Evolutionary conservation across 2,888 invertebrate genomes (phyloP), one percentile per base, ranked within the genome.

Genomic region (Patella caerulea): DNA sequence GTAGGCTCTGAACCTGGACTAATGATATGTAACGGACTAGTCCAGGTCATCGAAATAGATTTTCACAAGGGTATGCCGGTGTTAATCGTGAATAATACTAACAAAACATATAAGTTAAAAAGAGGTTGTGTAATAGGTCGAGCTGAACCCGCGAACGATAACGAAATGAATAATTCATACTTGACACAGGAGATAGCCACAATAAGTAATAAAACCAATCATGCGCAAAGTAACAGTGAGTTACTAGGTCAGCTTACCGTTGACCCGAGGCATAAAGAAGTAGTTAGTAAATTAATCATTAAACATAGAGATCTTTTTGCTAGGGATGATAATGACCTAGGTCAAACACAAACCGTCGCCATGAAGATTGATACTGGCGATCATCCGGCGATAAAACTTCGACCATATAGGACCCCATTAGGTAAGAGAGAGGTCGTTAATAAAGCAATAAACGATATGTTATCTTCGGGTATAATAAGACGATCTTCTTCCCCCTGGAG

Each of bases 231-330:
- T 45, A 45, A 45, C 45, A 45, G 45, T 45, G 12, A 59, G 15
- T 29, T 12, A 59, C 11, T 59, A 9, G 14, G 11, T 59, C 59
- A 65, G 15, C 11, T 74, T 34, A 52, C 29, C 19, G 34, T 34
- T 2, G 17, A 2, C n/a, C 17, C 2, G 15, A 45, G 29, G 74
- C 29, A 65, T 34, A 74, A 45, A 17, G 24, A 12, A 34, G 9
- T 15, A 11, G 29, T 29, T 29, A 29, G 24, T 15, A 2, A 53
- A 3, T 9, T 74, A 17, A 19, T 74, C 1, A 11, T 59, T 15
- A 15, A 29, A 15, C 11, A 74, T 65, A 7, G 19, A 7, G 77
- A 81, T 74, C 0, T 81, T 1, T 82, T 82, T 77, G 79, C 82
- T 2, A 65, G 45, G 14, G 76, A 71, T 24, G 81, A n/a, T n/a